A percentile compares a stretch with the other conserved stretches of the same genome.
Evolutionary conservation across 1,140 invertebrate genomes (phyloP).

Genomic region (Zaprionus davidi): DNA sequence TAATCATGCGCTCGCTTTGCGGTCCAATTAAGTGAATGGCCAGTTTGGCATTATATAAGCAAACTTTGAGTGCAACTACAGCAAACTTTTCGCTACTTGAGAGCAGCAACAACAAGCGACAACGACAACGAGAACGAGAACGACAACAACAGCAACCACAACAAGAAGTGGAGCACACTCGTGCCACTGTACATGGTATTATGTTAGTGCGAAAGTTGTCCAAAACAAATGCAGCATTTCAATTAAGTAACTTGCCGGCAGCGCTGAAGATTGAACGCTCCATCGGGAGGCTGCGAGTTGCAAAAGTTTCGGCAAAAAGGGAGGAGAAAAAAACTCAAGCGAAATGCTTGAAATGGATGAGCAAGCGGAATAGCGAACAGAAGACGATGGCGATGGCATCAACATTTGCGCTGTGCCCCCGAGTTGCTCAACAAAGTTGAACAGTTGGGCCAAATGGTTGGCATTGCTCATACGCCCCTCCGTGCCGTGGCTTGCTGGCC

Average conservation of each 20-base stretch:
- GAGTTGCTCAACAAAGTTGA: slow-evolving; percentile 51
- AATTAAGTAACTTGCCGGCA: slow-evolving; percentile 45
- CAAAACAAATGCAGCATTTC: slow-evolving; percentile 55
- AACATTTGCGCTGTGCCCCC: slow-evolving; percentile 24
- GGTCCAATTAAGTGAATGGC: slow-evolving; percentile 37
- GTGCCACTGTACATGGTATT: slow-evolving; percentile 9
- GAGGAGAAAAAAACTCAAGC: background rate
- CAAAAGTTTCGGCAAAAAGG: slow-evolving; percentile 21
- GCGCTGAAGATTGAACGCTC: slow-evolving; percentile 49
- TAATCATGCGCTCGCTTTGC: slow-evolving; percentile 20
- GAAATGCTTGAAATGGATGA: slow-evolving; percentile 42
- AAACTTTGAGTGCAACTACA: slow-evolving; percentile 35
- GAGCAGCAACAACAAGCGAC: background rate
- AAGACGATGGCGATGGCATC: slow-evolving; percentile 10
- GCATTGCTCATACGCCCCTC: slow-evolving; percentile 41
- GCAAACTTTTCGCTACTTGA: slow-evolving; percentile 29
- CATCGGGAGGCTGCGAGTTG: slow-evolving; percentile 32
- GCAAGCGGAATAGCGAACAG: slow-evolving; percentile 13
- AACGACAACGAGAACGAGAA: background rate
- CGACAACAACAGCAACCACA: background rate
- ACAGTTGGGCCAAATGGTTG: slow-evolving; percentile 27
- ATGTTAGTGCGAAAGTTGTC: slow-evolving; percentile 39
- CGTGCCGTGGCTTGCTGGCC: background rate
- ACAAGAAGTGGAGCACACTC: slow-evolving; percentile 2
- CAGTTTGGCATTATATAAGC: slow-evolving; percentile 23